Evolutionary conservation across 2,797 vertebrate genomes (phyloP).

Genomic region (Poecilia wingei): DNA sequence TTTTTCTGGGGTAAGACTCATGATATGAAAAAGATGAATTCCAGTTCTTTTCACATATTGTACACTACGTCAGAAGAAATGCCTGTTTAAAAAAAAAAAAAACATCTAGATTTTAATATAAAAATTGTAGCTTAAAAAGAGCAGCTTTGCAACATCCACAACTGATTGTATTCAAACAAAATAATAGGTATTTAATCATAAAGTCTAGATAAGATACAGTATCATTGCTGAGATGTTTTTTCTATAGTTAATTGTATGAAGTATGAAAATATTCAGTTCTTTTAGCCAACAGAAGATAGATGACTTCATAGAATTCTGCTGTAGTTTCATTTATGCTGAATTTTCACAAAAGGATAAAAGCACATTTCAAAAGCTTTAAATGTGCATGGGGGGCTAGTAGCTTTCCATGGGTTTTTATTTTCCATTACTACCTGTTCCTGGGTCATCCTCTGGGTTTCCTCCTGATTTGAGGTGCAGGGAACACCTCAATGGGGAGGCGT

Average conservation of each 20-base stretch:
- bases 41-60: conserved; percentile 11
- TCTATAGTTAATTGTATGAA: neutral
- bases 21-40: conserved; percentile 36
- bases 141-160: neutral
- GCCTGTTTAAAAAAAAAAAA: neutral
- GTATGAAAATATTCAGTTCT: neutral
- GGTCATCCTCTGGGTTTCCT: too few species aligned
- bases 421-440: too few species aligned
- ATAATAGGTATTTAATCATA: neutral
- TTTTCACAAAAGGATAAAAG: neutral
- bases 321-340: neutral
- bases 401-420: neutral
- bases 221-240: neutral
- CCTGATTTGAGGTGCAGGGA: too few species aligned
- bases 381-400: neutral
- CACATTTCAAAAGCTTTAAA: neutral
- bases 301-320: neutral
- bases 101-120: neutral
- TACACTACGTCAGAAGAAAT: conserved; percentile 7
- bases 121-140: neutral
- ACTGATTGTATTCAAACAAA: neutral
- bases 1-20: conserved; percentile 27
- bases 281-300: neutral
- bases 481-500: too few species aligned
- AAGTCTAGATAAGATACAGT: neutral